phyloP scores from a whole-genome alignment of 30 jellyfish, hydroid and myxozoan species.

The Chrysaora quinquecirrha region DNA sequence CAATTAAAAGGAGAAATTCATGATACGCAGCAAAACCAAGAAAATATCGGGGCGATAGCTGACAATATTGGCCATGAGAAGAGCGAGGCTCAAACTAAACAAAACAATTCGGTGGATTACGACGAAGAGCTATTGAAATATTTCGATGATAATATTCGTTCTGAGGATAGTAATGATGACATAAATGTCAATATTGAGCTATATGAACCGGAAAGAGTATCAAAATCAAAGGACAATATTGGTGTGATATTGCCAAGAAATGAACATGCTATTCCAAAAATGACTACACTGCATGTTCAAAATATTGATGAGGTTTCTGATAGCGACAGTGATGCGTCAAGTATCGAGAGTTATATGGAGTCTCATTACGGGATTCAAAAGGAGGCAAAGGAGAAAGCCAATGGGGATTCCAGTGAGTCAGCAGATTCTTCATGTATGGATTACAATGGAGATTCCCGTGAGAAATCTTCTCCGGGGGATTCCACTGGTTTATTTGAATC shows the following conservation, averaged over 20 bases:
- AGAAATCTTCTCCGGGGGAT: not conserved
- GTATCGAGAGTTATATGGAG: conserved; percentile 47
- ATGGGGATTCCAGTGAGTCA: not conserved
- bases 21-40: too few relatives aligned
- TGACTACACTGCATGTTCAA: too few relatives aligned
- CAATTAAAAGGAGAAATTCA: too few relatives aligned
- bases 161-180: not conserved
- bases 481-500: not conserved
- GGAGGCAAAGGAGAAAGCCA: not conserved
- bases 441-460: not conserved
- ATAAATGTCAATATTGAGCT: not conserved
- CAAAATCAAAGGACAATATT: not conserved
- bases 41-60: too few relatives aligned
- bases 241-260: not conserved
- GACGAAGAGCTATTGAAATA: not conserved
- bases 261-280: not conserved
- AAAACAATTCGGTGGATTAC: too few relatives aligned
- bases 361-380: not conserved
- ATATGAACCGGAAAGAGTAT: not conserved
- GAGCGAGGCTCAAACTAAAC: too few relatives aligned
- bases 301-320: too few relatives aligned
- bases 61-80: too few relatives aligned
- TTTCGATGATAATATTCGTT: not conserved
- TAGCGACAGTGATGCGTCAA: conserved; percentile 10
- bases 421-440: too few relatives aligned